Evolutionary conservation across 64 coral and sea anemone species (phyloP).

Genomic region (Acropora yongei): DNA sequence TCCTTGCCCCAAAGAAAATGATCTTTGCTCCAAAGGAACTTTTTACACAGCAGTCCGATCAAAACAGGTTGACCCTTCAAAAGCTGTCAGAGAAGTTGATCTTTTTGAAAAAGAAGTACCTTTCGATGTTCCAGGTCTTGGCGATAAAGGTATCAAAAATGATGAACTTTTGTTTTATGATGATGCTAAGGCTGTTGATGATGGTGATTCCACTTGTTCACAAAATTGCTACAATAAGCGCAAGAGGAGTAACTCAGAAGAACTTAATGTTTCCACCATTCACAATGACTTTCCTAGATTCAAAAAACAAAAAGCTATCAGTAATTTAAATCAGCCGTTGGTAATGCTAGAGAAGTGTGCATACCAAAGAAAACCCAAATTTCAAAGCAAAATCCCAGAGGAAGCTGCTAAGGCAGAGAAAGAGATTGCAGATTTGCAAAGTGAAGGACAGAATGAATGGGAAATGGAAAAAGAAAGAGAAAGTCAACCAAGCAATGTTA

Average conservation of each 20-base stretch:
- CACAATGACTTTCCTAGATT: slow-evolving; percentile 7
- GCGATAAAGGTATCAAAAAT: neutral
- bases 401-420: neutral
- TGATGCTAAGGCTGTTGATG: neutral
- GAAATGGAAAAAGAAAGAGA: neutral
- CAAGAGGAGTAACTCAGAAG: slow-evolving; percentile 30
- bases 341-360: slow-evolving; percentile 2
- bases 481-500: neutral
- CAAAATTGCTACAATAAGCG: neutral
- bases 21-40: neutral
- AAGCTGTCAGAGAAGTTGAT: neutral
- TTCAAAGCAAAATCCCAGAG: neutral
- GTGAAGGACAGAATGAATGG: neutral
- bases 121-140: neutral
- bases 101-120: neutral
- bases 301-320: slow-evolving; percentile 22
- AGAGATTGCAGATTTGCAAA: neutral
- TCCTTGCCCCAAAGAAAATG: neutral
- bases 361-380: neutral
- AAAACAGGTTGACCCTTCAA: neutral
- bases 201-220: neutral
- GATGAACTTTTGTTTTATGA: slow-evolving; percentile 5
- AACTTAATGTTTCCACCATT: neutral
- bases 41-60: neutral
- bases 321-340: slow-evolving; percentile 7